Evolutionary conservation across 2,797 vertebrate species (phyloP).

Genomic region (Silurus lanzhouensis): DNA sequence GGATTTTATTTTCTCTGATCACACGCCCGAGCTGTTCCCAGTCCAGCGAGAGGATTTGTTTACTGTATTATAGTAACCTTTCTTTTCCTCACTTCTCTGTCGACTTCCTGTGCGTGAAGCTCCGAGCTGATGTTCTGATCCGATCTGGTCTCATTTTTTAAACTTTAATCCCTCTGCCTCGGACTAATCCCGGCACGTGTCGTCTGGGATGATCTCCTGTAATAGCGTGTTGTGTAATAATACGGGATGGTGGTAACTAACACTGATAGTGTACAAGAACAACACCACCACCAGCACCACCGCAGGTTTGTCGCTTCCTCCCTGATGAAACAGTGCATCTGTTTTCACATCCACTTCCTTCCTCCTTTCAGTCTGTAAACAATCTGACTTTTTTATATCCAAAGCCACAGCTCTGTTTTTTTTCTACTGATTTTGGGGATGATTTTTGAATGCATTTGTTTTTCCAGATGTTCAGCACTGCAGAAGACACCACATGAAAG

Average conservation of each 20-base stretch:
- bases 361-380: not conserved
- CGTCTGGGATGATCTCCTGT: not conserved
- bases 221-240: not conserved
- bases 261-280: not conserved
- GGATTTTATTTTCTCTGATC: not conserved
- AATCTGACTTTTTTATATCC: not conserved
- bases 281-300: not conserved
- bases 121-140: not conserved
- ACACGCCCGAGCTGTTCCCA: not conserved
- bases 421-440: not conserved
- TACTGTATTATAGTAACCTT: not conserved
- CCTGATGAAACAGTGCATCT: not conserved
- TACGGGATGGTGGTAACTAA: not conserved
- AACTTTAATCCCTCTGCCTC: not conserved
- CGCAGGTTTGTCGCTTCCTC: not conserved
- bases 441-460: not conserved
- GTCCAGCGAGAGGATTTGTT: not conserved
- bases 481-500: not conserved
- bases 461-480: conserved; percentile 3
- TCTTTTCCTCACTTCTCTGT: not conserved
- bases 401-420: not conserved
- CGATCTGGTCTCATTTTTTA: not conserved
- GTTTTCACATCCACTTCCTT: not conserved
- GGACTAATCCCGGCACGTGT: not conserved
- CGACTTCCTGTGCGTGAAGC: not conserved